Base-by-base conservation (phyloP, 1,140 invertebrate genomes). In the Leptinotarsa texana region DNA sequence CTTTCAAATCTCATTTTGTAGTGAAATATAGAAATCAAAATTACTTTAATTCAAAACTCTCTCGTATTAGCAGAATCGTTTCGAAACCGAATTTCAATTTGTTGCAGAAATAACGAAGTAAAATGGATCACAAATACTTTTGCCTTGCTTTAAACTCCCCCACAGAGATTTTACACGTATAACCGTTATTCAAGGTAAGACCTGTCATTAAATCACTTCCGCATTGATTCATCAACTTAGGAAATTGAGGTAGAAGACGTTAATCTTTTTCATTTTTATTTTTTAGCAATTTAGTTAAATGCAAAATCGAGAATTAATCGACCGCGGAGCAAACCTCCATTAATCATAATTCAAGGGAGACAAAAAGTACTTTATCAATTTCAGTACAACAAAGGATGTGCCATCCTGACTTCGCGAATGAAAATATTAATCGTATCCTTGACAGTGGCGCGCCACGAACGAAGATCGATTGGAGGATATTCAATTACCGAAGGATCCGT, bases 351-450 rank as follows among this genome's bases (percentile, higher is more conserved):
- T 66, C 63, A 21, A 22, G 27, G 27, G 51, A 33, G 63, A 66
- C 63, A 66, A 66, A 66, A 66, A 66, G 63, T 66, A 66, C 63
- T 66, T 66, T 66, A 66, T 66, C 63, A 66, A 24, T 66, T 66
- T 66, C 63, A 66, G 27, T 33, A 33, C 27, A 66, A 66, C 63
- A 66, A 66, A 66, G 63, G 63, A 66, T 66, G 63, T 66, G 63
- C 22, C 63, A 66, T 66, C 63, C 63, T 33, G 63, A 66, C 63
- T 66, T 66, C 27, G 63, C 63, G 15, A 66, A 66, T 66, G 63
- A 66, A 66, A 66, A 66, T 66, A 66, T 66, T 66, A 33, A 22
- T 24, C 21, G 27, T 24, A 24, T 22, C 63, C 63, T 33, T 22
- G 63, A 66, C 27, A 24, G 21, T 33, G 63, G 63, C 63, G 63